Conservation (phyloP, 2,113 vertebrate species). For the Columba livia region DNA sequence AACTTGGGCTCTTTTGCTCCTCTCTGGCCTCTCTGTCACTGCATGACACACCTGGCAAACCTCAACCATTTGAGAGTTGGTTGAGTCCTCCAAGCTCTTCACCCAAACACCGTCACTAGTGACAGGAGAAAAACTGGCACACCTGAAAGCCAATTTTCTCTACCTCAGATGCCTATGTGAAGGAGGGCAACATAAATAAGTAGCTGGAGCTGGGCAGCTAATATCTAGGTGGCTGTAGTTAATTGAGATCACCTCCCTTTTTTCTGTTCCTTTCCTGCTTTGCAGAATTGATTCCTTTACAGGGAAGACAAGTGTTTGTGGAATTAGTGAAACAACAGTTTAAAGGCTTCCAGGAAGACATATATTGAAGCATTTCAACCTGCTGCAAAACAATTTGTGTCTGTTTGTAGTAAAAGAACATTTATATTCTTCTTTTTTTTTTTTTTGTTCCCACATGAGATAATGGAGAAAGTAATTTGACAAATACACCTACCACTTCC, state of each 20-base stretch:
- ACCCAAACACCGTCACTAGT: not conserved
- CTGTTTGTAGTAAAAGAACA: not conserved
- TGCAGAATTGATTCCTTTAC: not conserved
- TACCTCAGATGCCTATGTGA: not conserved
- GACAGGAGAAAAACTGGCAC: not conserved
- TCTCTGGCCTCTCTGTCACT: accelerated
- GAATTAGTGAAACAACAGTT: not conserved
- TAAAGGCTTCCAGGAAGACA: not conserved
- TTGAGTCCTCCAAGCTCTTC: not conserved
- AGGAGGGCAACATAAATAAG: not conserved
- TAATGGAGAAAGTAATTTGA: not conserved
- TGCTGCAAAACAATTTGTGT: not conserved
- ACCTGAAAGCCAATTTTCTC: not conserved
- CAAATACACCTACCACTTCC: not conserved
- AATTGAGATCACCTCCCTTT: not conserved
- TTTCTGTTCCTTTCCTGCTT: not conserved
- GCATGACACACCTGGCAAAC: accelerated
- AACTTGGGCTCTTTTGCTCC: accelerated
- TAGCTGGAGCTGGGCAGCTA: not conserved
- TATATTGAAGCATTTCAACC: not conserved
- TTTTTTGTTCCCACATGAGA: not conserved
- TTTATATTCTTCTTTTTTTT: no score
- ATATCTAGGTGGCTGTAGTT: not conserved
- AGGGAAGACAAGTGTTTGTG: not conserved
- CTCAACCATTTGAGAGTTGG: not conserved